A percentile compares a stretch with the other conserved stretches of the same genome.
These are phyloP conservation scores for Callipepla squamata DNA, from an alignment of 2,113 vertebrate species.

Conservation along the genomic window DNA sequence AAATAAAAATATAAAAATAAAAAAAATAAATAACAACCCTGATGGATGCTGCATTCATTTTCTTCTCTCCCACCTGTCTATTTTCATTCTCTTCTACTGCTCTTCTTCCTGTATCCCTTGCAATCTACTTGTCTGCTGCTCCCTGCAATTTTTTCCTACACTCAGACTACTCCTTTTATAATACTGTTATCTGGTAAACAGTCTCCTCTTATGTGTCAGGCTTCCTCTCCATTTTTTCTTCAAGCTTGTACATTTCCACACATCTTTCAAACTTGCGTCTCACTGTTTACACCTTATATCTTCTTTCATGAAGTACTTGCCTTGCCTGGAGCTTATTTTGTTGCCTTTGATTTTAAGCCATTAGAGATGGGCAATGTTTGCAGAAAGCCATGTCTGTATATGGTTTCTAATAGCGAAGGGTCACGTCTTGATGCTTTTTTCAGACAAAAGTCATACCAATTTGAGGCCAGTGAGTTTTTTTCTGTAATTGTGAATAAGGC, in stretches of 20 bases:
- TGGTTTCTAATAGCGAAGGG: slow-evolving; percentile 42
- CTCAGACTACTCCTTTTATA: slow-evolving; percentile 36
- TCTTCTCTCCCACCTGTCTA: neutral
- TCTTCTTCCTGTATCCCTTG: slow-evolving; percentile 13
- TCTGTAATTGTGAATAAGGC: neutral
- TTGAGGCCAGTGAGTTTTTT: neutral
- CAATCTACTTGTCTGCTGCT: slow-evolving; percentile 34
- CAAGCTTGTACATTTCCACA: slow-evolving; percentile 50
- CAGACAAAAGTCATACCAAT: neutral
- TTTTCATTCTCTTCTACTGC: slow-evolving; percentile 41
- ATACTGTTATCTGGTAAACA: slow-evolving; percentile 44
- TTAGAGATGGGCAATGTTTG: slow-evolving; percentile 59
- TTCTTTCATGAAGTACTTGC: slow-evolving; percentile 42
- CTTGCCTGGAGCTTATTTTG: slow-evolving; percentile 68
- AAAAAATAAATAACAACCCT: neutral
- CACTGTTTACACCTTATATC: slow-evolving; percentile 38
- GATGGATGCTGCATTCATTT: neutral
- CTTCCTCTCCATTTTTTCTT: slow-evolving; percentile 44
- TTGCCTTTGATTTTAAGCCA: slow-evolving; percentile 67
- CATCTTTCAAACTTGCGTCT: slow-evolving; percentile 31
- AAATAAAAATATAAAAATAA: neutral
- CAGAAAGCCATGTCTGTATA: slow-evolving; percentile 27
- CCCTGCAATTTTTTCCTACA: slow-evolving; percentile 26
- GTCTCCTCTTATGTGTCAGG: slow-evolving; percentile 40
- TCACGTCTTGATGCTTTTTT: neutral